phyloP scores from a whole-genome alignment of 1,140 invertebrate genomes.

The Eupristina koningsbergeri region DNA sequence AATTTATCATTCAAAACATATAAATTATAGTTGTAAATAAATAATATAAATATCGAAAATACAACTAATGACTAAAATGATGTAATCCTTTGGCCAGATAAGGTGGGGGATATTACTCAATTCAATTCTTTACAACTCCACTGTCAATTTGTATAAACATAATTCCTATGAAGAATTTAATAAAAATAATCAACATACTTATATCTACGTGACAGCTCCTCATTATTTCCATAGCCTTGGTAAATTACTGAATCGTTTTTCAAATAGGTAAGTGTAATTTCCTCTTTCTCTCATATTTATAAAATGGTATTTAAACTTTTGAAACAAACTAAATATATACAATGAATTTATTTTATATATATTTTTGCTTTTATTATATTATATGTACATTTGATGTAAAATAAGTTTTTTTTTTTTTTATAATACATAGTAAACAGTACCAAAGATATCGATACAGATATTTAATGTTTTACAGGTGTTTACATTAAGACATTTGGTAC shows the following conservation, averaged over 20 bases:
- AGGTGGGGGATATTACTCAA: conserved; percentile 67
- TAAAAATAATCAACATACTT: conserved; percentile 61
- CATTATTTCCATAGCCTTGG: conserved; percentile 66
- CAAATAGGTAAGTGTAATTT: conserved; percentile 58
- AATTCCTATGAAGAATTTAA: conserved; percentile 51
- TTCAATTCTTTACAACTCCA: conserved; percentile 57
- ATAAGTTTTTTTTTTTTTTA: too few relatives aligned
- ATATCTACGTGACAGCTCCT: conserved; percentile 66
- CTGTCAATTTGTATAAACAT: conserved; percentile 57
- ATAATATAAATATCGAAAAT: background rate
- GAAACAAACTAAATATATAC: too few relatives aligned
- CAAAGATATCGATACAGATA: too few relatives aligned
- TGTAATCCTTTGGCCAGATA: conserved; percentile 60
- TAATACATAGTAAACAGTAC: too few relatives aligned
- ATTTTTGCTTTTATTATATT: too few relatives aligned
- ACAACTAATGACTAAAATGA: background rate
- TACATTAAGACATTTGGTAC: too few relatives aligned
- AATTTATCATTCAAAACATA: too few relatives aligned
- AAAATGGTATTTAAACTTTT: too few relatives aligned
- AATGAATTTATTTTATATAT: too few relatives aligned
- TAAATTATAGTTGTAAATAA: background rate
- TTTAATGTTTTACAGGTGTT: too few relatives aligned
- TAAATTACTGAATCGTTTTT: conserved; percentile 65
- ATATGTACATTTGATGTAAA: too few relatives aligned
- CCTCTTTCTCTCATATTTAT: too few relatives aligned